Conservation (phyloP, 2,113 vertebrate species). For the Proteles cristata region DNA sequence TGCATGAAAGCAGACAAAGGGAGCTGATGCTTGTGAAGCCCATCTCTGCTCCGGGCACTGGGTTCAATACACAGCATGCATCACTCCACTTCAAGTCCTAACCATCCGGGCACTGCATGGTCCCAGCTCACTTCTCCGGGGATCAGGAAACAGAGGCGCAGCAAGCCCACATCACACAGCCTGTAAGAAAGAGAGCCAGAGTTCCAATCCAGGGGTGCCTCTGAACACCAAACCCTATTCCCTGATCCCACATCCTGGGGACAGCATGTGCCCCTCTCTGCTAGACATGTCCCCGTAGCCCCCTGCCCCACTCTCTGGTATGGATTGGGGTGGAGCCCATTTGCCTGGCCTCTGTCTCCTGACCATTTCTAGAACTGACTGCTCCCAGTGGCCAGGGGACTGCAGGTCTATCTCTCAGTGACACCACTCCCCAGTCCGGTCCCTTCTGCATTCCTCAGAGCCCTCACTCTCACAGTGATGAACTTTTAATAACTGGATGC, state of each 20-base stretch:
- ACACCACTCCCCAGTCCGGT: not conserved
- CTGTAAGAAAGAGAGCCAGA: too few relatives aligned
- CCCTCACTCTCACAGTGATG: not conserved
- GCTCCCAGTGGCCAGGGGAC: not conserved
- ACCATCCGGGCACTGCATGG: not conserved
- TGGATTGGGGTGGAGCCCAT: not conserved
- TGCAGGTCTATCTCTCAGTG: too few relatives aligned
- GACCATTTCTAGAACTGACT: not conserved
- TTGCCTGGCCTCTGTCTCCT: not conserved
- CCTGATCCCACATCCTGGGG: not conserved
- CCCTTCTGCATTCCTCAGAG: not conserved
- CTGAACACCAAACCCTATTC: not conserved
- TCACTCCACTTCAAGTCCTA: too few relatives aligned
- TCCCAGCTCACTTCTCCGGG: not conserved
- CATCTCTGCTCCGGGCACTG: not conserved
- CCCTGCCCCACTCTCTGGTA: not conserved
- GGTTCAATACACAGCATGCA: rapidly evolving
- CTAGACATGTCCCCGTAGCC: not conserved
- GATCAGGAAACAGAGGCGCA: not conserved
- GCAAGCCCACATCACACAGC: not conserved
- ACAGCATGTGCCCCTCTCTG: not conserved
- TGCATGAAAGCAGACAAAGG: not conserved
- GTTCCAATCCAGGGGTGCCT: not conserved
- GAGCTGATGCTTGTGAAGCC: not conserved
- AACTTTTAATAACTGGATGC: not conserved